Evolutionary conservation across 37 sponge, comb jelly and placozoan genomes (phyloP).

Genomic region (Amphimedon queenslandica): DNA sequence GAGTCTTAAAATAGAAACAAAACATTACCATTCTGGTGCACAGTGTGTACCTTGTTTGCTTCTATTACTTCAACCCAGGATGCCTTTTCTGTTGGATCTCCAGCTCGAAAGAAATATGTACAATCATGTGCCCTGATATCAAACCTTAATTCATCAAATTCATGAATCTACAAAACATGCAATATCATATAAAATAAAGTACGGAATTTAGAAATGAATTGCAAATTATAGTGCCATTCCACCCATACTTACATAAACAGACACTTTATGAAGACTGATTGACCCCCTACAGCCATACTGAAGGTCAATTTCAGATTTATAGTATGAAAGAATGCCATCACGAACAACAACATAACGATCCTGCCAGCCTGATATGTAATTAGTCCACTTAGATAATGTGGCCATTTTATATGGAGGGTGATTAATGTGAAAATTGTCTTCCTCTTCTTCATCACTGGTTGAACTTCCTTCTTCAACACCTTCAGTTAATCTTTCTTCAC

Average conservation of each 20-base stretch:
- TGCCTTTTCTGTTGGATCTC: conserved; percentile 56
- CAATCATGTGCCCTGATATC: conserved; percentile 76
- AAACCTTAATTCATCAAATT: conserved; percentile 88
- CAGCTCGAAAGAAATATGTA: conserved; percentile 78
- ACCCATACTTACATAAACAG: conserved; percentile 43
- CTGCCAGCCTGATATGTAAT: conserved; percentile 95
- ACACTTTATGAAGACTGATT: conserved; percentile 64
- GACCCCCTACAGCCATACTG: conserved; percentile 89
- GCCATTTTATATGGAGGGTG: conserved; percentile 43
- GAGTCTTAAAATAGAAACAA: too few species aligned
- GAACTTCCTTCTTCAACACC: conserved; percentile 1
- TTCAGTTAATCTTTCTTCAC: background rate
- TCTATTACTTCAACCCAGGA: conserved; percentile 83
- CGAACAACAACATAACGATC: conserved; percentile 76
- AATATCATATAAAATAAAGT: background rate
- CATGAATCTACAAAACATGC: conserved; percentile 57
- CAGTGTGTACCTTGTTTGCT: conserved; percentile 77
- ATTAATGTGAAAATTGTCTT: background rate
- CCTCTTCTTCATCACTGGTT: conserved; percentile 31
- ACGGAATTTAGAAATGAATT: background rate
- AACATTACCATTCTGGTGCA: too few species aligned
- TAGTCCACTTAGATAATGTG: conserved; percentile 86
- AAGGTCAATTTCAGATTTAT: conserved; percentile 81
- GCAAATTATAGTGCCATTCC: background rate
- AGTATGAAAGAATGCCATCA: conserved; percentile 80